Conservation (phyloP, 2,797 vertebrate species). For the Dryobates pubescens region DNA sequence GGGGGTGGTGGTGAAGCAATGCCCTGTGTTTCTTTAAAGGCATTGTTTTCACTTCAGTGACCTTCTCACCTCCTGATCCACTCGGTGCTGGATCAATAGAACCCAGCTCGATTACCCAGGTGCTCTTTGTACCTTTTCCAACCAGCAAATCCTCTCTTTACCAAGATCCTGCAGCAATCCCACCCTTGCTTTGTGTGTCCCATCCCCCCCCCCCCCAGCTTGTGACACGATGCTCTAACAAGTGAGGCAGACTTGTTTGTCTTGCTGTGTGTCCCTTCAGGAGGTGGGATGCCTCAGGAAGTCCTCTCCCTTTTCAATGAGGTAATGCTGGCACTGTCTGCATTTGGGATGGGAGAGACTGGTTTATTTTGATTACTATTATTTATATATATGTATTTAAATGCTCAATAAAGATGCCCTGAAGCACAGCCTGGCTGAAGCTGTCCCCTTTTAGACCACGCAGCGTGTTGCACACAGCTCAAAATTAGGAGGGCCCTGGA, state of each 20-base stretch:
- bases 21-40: neutral
- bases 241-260: neutral
- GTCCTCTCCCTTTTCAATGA: neutral
- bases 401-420: neutral
- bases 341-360: neutral
- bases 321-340: neutral
- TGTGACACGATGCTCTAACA: neutral
- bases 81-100: neutral
- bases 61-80: neutral
- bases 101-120: neutral
- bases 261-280: neutral
- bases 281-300: neutral
- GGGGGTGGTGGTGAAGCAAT: neutral
- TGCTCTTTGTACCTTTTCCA: neutral
- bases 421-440: neutral
- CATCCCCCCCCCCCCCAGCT: neutral
- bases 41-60: neutral
- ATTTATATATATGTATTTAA: no score
- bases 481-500: conserved; percentile 67
- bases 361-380: neutral
- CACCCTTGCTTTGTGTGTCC: fast-evolving
- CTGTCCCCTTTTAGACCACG: conserved; percentile 3
- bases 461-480: conserved; percentile 25
- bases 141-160: fast-evolving
- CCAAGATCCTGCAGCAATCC: fast-evolving